Evolutionary conservation across 2,888 invertebrate species (phyloP).

Genomic region (Volucella inanis): DNA sequence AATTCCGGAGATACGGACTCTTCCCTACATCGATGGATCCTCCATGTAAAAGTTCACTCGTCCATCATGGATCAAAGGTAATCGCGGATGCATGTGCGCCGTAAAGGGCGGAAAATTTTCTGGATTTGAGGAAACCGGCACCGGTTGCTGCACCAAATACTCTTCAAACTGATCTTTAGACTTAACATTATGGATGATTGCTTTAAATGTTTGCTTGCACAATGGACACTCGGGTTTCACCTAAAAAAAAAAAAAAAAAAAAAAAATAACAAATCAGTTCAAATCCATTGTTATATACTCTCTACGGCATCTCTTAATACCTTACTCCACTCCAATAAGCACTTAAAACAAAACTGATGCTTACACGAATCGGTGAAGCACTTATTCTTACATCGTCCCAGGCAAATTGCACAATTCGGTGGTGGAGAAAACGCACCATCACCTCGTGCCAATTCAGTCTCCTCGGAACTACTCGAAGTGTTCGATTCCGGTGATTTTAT

Average conservation of each 20-base stretch:
- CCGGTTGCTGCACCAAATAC: slow-evolving; percentile 85
- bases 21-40: slow-evolving; percentile 55
- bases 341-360: slow-evolving; percentile 97
- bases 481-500: slow-evolving; percentile 64
- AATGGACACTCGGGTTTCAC: slow-evolving; percentile 96
- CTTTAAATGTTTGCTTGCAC: slow-evolving; percentile 95
- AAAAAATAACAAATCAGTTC: slow-evolving; percentile 29
- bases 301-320: slow-evolving; percentile 78
- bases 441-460: slow-evolving; percentile 75
- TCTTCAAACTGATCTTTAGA: slow-evolving; percentile 95
- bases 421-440: slow-evolving; percentile 87
- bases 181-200: slow-evolving; percentile 95
- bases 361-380: slow-evolving; percentile 96
- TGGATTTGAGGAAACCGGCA: slow-evolving; percentile 52
- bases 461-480: slow-evolving; percentile 63
- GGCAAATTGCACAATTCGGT: slow-evolving; percentile 95
- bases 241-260: slow-evolving; percentile 83
- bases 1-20: not conserved
- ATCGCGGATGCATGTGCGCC: slow-evolving; percentile 56
- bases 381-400: slow-evolving; percentile 93
- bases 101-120: slow-evolving; percentile 51
- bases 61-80: slow-evolving; percentile 54
- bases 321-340: slow-evolving; percentile 96
- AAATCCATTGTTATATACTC: not conserved
- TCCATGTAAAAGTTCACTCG: slow-evolving; percentile 59